Evolutionary conservation across 2,888 invertebrate genomes (phyloP), one percentile per base, ranked within the genome.

Genomic region (Conops quadrifasciatus): DNA sequence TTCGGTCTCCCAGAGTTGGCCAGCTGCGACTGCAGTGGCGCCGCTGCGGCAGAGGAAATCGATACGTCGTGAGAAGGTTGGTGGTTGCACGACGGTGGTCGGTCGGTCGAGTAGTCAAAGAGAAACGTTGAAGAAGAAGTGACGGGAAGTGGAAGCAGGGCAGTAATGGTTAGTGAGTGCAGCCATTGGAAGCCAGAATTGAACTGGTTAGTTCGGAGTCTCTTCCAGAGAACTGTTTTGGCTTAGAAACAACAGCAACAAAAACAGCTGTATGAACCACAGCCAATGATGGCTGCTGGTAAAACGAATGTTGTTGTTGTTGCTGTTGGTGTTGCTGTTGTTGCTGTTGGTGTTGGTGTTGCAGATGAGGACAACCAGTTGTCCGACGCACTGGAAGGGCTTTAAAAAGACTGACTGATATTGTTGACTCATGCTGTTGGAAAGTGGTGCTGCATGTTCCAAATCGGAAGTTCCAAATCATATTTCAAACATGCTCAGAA

Each of bases 281-380:
- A n/a, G n/a, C n/a, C n/a, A 66, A 65, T 24, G 43, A 53, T 68
- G 69, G 66, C 67, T 70, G 70, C 67, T 72, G 59, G 51, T 68
- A 15, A 47, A 59, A 30, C n/a, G 28, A 30, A 16, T 65, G 47
- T 59, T 59, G 36, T 65, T 19, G 3, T 19, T 49, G 11, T 2
- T 49, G 2, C 21, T 43, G 63, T 43, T 43, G n/a, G 49, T 49
- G 47, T 30, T 59, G 59, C 13, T 59, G 59, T 19, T 30, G 36
- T 53, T 16, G 66, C 56, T n/a, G 66, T 16, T 56, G 58, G 16
- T 67, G 53, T 36, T 56, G 59, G n/a, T 60, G 45, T 16, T 67
- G 58, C 58, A 28, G 51, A 65, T 65, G 19, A n/a, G 58, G 56
- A 30, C 43, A 67, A 36, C 16, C 67, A 58, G 26, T 56, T n/a